Percentiles rank a stretch among this genome's conserved stretches.
These are phyloP conservation scores for Poecilia picta DNA, from an alignment of 2,797 vertebrate genomes.

Conservation along the genomic window DNA sequence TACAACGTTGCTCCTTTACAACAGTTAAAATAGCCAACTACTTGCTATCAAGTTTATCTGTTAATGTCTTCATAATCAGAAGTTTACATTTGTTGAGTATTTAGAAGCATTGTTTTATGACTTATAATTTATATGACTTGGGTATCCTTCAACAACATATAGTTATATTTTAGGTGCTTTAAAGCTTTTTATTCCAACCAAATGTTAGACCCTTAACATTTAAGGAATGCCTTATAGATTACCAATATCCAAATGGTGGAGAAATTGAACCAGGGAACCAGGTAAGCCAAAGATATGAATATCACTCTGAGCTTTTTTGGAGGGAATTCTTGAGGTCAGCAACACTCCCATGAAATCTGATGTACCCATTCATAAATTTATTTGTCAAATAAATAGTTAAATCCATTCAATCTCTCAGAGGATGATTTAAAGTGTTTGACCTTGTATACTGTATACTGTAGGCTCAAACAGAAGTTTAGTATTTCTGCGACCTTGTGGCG, in stretches of 20 bases:
- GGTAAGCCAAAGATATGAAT: not conserved
- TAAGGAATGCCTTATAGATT: not conserved
- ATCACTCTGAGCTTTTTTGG: not conserved
- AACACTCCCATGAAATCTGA: not conserved
- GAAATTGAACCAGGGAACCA: not conserved
- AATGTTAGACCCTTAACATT: no score
- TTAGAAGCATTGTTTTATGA: no score
- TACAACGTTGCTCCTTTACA: no score
- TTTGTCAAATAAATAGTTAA: not conserved
- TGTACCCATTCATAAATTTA: not conserved
- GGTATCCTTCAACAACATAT: no score
- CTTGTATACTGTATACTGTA: constrained; percentile 20
- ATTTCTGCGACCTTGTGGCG: constrained; percentile 56
- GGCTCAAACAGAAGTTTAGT: constrained; percentile 39
- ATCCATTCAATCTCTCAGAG: not conserved
- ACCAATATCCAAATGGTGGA: not conserved
- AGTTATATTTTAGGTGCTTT: no score
- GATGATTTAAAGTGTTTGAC: not conserved
- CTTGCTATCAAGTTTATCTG: no score
- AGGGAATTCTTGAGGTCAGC: not conserved
- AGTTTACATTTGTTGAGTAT: no score
- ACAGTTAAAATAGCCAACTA: no score
- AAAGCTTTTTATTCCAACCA: no score
- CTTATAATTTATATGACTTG: no score
- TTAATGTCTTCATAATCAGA: no score